Conservation (phyloP, 1,140 invertebrate genomes). For the Bicyclus anynana region DNA sequence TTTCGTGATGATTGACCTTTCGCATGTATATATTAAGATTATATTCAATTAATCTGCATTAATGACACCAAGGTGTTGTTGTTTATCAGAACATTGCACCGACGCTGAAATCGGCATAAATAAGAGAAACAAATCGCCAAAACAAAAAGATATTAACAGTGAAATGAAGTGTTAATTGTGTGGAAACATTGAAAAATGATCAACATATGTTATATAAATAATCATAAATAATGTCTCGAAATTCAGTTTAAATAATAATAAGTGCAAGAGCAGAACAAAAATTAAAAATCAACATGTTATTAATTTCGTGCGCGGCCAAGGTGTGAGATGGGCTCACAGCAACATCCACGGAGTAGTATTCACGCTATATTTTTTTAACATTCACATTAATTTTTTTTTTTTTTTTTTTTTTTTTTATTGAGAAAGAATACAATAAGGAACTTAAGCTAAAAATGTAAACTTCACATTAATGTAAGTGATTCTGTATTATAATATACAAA, state of each 20-base stretch:
- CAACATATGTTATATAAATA: conserved; percentile 77
- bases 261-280: conserved; percentile 70
- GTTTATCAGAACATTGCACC: conserved; percentile 37
- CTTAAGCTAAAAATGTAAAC: no score
- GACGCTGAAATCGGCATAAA: conserved; percentile 12
- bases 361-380: neutral
- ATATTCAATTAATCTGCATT: neutral
- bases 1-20: no score
- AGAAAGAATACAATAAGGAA: no score
- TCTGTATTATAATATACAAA: no score
- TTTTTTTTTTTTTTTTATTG: neutral
- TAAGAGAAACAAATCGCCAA: conserved; percentile 19
- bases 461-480: no score
- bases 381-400: no score
- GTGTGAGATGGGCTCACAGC: conserved; percentile 65
- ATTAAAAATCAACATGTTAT: conserved; percentile 75
- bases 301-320: conserved; percentile 66
- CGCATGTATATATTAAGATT: no score
- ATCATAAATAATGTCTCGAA: conserved; percentile 72
- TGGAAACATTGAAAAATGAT: conserved; percentile 75
- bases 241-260: conserved; percentile 77
- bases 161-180: conserved; percentile 75
- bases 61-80: conserved; percentile 8
- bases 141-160: conserved; percentile 61
- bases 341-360: conserved; percentile 33